phyloP scores from a whole-genome alignment of 2,888 invertebrate genomes.

The Drosophila phalerata region DNA sequence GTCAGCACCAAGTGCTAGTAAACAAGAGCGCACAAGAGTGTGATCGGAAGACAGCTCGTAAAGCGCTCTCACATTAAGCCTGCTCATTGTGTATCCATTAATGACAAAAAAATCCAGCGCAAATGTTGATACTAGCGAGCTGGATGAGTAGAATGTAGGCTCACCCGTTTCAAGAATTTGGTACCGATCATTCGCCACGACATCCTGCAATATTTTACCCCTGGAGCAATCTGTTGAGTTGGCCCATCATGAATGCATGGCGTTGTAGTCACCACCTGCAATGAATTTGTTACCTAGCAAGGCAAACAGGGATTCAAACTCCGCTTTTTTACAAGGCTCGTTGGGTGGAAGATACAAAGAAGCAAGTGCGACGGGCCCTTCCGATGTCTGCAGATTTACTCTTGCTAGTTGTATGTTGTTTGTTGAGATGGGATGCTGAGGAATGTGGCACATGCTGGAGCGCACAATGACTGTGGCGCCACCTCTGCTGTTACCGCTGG shows the following conservation, averaged over 20 bases:
- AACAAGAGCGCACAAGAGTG: too few species aligned
- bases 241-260: neutral
- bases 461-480: too few species aligned
- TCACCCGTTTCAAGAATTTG: neutral
- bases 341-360: slow-evolving; percentile 9
- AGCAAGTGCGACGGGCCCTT: neutral
- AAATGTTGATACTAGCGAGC: slow-evolving; percentile 1
- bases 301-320: slow-evolving; percentile 13
- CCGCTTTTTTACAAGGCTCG: neutral
- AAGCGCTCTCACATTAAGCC: neutral
- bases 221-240: neutral
- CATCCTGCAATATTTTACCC: neutral
- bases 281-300: slow-evolving; percentile 1
- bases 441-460: too few species aligned
- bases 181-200: neutral
- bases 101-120: slow-evolving; percentile 21
- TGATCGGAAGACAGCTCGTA: slow-evolving; percentile 15
- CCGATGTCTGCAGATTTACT: too few species aligned
- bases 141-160: slow-evolving; percentile 10
- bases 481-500: too few species aligned
- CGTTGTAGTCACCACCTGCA: neutral
- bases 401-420: too few species aligned
- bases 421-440: too few species aligned
- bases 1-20: too few species aligned
- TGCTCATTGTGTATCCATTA: slow-evolving; percentile 3